phyloP scores from a whole-genome alignment of 2,113 vertebrate genomes.

The Percopsis transmontana region DNA sequence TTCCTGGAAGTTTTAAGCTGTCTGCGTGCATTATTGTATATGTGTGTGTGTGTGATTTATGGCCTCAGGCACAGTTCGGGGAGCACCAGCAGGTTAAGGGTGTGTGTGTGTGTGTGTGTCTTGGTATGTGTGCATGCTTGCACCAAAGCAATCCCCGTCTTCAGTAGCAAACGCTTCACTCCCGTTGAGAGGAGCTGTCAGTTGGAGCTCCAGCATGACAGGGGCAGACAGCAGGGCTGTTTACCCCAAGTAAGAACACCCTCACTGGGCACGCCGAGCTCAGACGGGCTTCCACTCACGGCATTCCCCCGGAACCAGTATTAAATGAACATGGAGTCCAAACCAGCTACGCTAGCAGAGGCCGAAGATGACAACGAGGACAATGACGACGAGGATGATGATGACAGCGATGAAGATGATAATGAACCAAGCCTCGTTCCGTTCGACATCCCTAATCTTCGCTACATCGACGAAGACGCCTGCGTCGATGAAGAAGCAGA shows the following conservation, averaged over 20 bases:
- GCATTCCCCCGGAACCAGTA: conserved; percentile 35
- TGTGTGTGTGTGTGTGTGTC: conserved; percentile 37
- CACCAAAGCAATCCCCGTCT: conserved; percentile 29
- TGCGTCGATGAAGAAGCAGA: conserved; percentile 36
- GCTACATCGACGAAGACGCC: conserved; percentile 91
- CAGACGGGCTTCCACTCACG: conserved; percentile 27
- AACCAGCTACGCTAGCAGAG: conserved; percentile 74
- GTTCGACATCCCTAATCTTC: conserved; percentile 93
- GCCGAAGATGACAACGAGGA: conserved; percentile 69
- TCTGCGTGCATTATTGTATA: not conserved
- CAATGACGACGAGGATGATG: conserved; percentile 11
- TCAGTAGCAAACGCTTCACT: conserved; percentile 44
- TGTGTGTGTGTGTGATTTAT: conserved; percentile 23
- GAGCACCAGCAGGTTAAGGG: conserved; percentile 68
- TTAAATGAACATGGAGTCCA: conserved; percentile 79
- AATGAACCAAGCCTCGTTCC: conserved; percentile 64
- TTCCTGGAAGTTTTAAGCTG: not conserved
- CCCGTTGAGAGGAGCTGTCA: conserved; percentile 57
- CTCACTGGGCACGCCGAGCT: conserved; percentile 29
- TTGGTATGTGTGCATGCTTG: conserved; percentile 8
- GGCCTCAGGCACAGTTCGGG: conserved; percentile 59
- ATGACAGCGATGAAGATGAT: conserved; percentile 24
- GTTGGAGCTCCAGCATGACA: conserved; percentile 42
- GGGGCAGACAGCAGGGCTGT: conserved; percentile 38
- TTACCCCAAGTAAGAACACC: conserved; percentile 64